A percentile compares a stretch with the other conserved stretches of the same genome.
phyloP scores from a whole-genome alignment of 1,140 invertebrate genomes.

The Drosophila melanogaster region Release_6_plus_ISO1_MT NT_033779.5:5653501-5654000 shows the following conservation, averaged over 20 bases:
- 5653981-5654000: conserved; percentile 81
- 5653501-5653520: conserved; percentile 7
- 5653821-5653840: conserved; percentile 18
- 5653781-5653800: conserved; percentile 27
- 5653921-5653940: conserved; percentile 2
- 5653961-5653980: conserved; percentile 75
- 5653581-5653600: conserved; percentile 28
- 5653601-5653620: not conserved
- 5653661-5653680: conserved; percentile 62
- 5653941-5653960: conserved; percentile 14
- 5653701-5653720: conserved; percentile 13
- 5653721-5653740: conserved; percentile 66
- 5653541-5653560: conserved; percentile 70
- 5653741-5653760: conserved; percentile 77
- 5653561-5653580: conserved; percentile 73
- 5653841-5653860: conserved; percentile 48
- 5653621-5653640: conserved; percentile 9
- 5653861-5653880: conserved; percentile 18
- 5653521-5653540: conserved; percentile 78
- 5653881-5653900: conserved; percentile 71
- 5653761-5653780: conserved; percentile 62
- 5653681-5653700: conserved; percentile 40
- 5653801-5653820: conserved; percentile 44
- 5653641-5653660: conserved; percentile 40
- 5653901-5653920: conserved; percentile 11